Percentiles rank a stretch among this genome's conserved stretches.
Evolutionary conservation across 2,113 vertebrate genomes (phyloP).

Genomic region (Brevimyrus niger): DNA sequence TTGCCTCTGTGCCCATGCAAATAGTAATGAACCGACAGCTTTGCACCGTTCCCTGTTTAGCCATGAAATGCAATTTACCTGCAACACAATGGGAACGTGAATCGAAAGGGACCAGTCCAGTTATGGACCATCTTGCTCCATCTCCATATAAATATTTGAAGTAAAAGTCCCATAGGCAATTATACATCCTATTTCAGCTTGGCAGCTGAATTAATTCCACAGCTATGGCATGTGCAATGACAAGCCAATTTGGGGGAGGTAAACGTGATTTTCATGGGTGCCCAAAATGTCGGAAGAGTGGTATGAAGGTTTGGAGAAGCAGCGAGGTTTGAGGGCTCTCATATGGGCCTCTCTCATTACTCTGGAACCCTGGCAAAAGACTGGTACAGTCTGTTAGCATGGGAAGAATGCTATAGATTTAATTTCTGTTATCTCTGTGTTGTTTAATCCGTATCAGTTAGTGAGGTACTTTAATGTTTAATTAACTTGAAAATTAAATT

Average conservation of each 20-base stretch:
- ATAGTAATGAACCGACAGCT: conserved; percentile 42
- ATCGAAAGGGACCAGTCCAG: conserved; percentile 12
- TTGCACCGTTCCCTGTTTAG: not conserved
- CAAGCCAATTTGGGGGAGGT: conserved; percentile 26
- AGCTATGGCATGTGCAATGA: conserved; percentile 31
- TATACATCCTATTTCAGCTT: conserved; percentile 21
- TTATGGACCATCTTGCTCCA: conserved; percentile 1
- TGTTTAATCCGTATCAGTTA: conserved; percentile 24
- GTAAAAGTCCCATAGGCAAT: conserved; percentile 26
- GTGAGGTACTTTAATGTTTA: conserved; percentile 7
- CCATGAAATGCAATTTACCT: conserved; percentile 12
- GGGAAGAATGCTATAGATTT: not conserved
- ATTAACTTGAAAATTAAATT: conserved; percentile 26
- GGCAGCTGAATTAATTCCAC: conserved; percentile 33
- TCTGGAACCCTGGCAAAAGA: not conserved
- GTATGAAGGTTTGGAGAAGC: not conserved
- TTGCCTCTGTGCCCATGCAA: conserved; percentile 55
- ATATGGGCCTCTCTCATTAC: not conserved
- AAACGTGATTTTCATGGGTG: conserved; percentile 35
- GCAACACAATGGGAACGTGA: conserved; percentile 1
- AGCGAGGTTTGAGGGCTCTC: conserved; percentile 10
- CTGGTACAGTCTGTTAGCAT: not conserved
- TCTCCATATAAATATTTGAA: conserved; percentile 24
- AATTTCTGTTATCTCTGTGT: conserved; percentile 8
- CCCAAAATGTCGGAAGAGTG: conserved; percentile 21